Base-by-base conservation (phyloP, 2,888 invertebrate species). In the Tenthredo amoena region DNA sequence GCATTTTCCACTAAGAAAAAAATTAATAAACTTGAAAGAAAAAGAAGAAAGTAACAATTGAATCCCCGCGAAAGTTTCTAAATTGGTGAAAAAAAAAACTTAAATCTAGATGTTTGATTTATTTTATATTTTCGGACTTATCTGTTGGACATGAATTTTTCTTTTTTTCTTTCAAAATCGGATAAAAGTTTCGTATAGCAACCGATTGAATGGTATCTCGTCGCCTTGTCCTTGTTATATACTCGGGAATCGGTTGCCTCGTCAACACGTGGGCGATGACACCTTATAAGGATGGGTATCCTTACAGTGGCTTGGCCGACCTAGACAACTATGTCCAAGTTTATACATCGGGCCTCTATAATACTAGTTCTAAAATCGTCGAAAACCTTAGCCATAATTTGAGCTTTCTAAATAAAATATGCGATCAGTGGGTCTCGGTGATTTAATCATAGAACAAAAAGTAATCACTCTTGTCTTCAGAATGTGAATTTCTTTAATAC, bases 241-340 rank as follows among this genome's bases (percentile, higher is more conserved):
- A 43, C 83, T 43, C 83, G 43, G 83, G 43, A 68, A 65, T 68
- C 68, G 40, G 47, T 50, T 83, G 83, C 85, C 87, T 86, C 81
- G 79, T 55, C 85, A 31, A 84, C 89, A 88, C 89, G 92, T 91
- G 91, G 91, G 91, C 91, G 91, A 89, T 87, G 88, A 87, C 84
- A 76, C 92, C 91, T 89, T 91, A 91, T 91, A 92, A 90, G 91
- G 91, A 88, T 72, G 88, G 65, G 68, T 83, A 65, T 71, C 83
- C 83, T 83, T 83, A 47, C 43, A 47, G 71, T 62, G 50, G 83
- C 65, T 47, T 31, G 68, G 31, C 34, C 83, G 83, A 83, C 83
- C 83, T 83, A 83, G 83, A 83, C 83, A 71, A 83, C 83, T 68
- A 68, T 47, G 71, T 68, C 43, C 83, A 47, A 83, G 65, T 71